Percentiles rank a stretch among this genome's conserved stretches.
These are phyloP conservation scores for Coreoperca whiteheadi DNA, from an alignment of 2,113 vertebrate species.

Conservation along the genomic window DNA sequence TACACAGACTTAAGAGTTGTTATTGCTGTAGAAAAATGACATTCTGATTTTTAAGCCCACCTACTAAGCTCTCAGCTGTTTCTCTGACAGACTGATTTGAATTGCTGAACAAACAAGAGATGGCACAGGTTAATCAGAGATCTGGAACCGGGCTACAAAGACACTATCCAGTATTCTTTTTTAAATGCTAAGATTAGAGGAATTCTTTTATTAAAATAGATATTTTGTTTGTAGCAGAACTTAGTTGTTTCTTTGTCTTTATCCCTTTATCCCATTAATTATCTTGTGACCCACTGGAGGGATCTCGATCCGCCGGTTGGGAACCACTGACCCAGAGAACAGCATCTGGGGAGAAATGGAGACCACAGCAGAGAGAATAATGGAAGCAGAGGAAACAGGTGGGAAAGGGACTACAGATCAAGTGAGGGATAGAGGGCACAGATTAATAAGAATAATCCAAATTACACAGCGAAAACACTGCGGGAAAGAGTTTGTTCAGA, in stretches of 20 bases:
- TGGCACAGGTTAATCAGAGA: not conserved
- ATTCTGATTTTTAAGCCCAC: too few species aligned
- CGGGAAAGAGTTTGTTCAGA: slow-evolving; percentile 15
- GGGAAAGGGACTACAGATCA: not conserved
- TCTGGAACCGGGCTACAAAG: not conserved
- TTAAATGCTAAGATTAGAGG: too few species aligned
- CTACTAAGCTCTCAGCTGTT: too few species aligned
- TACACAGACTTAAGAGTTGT: too few species aligned
- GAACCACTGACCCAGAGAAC: not conserved
- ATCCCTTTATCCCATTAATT: not conserved
- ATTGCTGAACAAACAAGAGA: too few species aligned
- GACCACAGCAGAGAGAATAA: not conserved
- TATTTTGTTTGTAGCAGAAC: not conserved
- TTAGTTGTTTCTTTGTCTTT: not conserved
- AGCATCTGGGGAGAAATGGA: not conserved
- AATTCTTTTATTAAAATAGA: too few species aligned
- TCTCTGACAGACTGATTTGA: too few species aligned
- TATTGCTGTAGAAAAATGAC: too few species aligned
- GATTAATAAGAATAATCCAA: slow-evolving; percentile 41
- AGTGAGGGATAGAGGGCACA: slow-evolving; percentile 7
- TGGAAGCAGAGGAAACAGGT: not conserved
- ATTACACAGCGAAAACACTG: slow-evolving; percentile 29
- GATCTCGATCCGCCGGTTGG: not conserved
- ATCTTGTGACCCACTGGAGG: not conserved
- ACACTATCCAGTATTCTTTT: not conserved